These are phyloP conservation scores for Slavum lentiscoides DNA, from an alignment of 2,888 invertebrate species.

Conservation along the genomic window DNA sequence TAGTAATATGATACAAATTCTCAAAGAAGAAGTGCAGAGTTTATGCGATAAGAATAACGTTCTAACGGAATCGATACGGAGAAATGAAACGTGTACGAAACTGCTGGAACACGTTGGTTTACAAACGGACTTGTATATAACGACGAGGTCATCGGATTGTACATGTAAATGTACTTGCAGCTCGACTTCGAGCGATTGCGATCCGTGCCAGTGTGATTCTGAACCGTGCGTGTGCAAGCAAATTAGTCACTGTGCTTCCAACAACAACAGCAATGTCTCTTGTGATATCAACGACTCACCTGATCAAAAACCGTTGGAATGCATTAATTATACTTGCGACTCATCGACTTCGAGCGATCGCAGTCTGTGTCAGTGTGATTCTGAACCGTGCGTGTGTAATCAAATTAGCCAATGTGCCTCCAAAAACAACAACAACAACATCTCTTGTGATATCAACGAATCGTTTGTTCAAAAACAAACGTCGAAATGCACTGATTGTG, in stretches of 20 bases:
- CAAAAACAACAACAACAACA: neutral
- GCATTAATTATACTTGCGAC: neutral
- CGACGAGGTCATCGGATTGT: neutral
- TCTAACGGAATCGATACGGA: no score
- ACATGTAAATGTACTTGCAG: no score
- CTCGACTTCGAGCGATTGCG: neutral
- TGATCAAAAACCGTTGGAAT: no score
- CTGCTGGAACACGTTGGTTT: neutral
- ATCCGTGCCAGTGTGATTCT: neutral
- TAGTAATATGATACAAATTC: neutral
- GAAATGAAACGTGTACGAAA: neutral
- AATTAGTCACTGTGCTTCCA: neutral
- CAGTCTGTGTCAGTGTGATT: no score
- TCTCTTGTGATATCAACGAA: no score
- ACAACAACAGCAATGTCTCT: neutral
- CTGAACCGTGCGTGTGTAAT: neutral
- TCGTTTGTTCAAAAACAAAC: neutral
- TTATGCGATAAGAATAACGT: neutral
- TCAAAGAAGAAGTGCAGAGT: neutral
- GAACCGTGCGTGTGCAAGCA: neutral
- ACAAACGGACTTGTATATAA: neutral
- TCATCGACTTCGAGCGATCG: no score
- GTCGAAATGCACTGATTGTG: no score
- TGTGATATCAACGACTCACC: no score
- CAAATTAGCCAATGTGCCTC: neutral